Base-by-base conservation (phyloP, 2,888 invertebrate species). In the Bedellia somnulentella region DNA sequence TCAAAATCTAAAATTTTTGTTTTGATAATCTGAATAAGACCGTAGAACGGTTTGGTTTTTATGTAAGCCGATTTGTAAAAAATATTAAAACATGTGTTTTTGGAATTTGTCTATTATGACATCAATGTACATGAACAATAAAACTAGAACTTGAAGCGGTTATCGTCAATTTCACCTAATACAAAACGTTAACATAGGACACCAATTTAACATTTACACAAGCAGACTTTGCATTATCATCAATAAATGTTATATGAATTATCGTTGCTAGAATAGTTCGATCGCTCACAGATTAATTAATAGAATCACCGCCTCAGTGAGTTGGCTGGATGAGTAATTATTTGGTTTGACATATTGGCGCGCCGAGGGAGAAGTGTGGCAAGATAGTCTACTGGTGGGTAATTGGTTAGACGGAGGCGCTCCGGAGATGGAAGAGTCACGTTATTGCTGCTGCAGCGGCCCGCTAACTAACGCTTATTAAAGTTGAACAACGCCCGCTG, bases 381-480 rank as follows among this genome's bases (percentile, higher is more conserved):
- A 10, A 9, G 24, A 24, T 12, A 21, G 24, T 11, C 11, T 11
- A 11, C 4, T 9, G 8, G 27, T 39, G 28, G 27, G 25, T 62
- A 68, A 68, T 68, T 66, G 47, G 59, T 52, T 52, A 38, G 43
- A 37, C 30, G 41, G 38, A 36, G 40, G 37, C 17, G 53, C 53
- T 56, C 66, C 71, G 70, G 70, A 71, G 66, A 70, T 71, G 61
- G n/a, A 30, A 68, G 62, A 51, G 58, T 45, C 49, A 52, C 62
- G 59, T 68, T 70, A 66, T 66, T 66, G 66, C 62, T 57, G 52
- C 50, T 52, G 46, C 52, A 47, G 54, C 55, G 52, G 57, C 49
- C 49, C 57, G 60, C 63, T 60, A 66, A 70, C 73, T 66, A 70
- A 63, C 64, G 67, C 66, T 71, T 73, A 75, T 75, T 73, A 75